A percentile compares a stretch with the other conserved stretches of the same genome.
Evolutionary conservation across 1,140 invertebrate genomes (phyloP).

Genomic region (Drosophila saltans): DNA sequence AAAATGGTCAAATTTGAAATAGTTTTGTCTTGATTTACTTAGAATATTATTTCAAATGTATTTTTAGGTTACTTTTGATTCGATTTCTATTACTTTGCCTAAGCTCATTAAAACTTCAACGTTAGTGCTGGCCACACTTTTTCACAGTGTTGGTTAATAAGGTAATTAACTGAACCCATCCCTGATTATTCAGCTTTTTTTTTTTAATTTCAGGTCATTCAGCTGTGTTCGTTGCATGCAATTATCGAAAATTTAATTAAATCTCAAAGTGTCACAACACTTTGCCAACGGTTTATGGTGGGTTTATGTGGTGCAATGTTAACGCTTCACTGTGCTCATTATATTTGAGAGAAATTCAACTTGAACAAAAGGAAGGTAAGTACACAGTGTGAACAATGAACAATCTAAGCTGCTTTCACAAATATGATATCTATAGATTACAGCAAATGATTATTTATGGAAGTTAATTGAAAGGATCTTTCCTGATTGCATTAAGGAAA

Average conservation of each 20-base stretch:
- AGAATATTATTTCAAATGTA: too few species aligned
- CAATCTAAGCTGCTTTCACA: too few species aligned
- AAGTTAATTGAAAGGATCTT: too few species aligned
- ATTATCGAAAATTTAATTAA: conserved; percentile 81
- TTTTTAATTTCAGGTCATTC: conserved; percentile 8
- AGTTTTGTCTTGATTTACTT: too few species aligned
- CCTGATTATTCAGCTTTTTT: not conserved
- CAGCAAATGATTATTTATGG: too few species aligned
- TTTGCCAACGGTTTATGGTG: conserved; percentile 25
- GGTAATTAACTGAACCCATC: not conserved
- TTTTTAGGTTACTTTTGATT: too few species aligned
- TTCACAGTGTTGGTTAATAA: not conserved
- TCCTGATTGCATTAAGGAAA: too few species aligned
- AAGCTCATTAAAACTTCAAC: not conserved
- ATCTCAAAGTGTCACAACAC: conserved; percentile 64
- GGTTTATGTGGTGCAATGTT: conserved; percentile 38
- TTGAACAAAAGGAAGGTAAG: too few species aligned
- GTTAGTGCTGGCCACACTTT: not conserved
- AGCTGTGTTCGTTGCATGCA: conserved; percentile 54
- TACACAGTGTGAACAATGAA: too few species aligned
- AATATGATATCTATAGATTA: too few species aligned
- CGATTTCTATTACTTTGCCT: too few species aligned
- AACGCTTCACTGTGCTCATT: conserved; percentile 73
- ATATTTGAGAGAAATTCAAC: conserved; percentile 35
- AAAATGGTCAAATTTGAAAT: too few species aligned